Evolutionary conservation across 2,888 invertebrate genomes (phyloP).

Genomic region (Polymixis flavicincta): DNA sequence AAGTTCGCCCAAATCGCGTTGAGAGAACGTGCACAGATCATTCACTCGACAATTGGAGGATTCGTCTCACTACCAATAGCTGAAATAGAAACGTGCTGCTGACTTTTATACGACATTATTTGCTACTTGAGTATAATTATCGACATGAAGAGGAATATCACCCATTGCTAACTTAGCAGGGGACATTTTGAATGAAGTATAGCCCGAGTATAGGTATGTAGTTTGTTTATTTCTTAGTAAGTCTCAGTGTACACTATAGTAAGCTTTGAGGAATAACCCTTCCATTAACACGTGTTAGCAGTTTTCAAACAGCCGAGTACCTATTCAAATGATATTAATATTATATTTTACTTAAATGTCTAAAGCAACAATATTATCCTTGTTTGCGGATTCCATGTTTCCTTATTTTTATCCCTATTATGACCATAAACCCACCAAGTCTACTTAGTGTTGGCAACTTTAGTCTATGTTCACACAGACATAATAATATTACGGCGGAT

Average conservation of each 20-base stretch:
- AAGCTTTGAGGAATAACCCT: neutral
- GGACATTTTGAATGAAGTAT: too few species aligned
- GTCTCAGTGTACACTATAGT: neutral
- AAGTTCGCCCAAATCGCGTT: too few species aligned
- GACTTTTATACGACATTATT: too few species aligned
- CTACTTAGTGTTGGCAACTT: neutral
- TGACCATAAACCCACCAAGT: neutral
- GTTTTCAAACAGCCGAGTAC: neutral
- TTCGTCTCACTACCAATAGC: too few species aligned
- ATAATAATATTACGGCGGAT: too few species aligned
- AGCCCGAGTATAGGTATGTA: too few species aligned
- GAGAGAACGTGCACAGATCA: too few species aligned
- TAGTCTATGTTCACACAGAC: too few species aligned
- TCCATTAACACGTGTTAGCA: neutral
- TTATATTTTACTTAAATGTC: slow-evolving; percentile 2
- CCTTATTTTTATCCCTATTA: slow-evolving; percentile 20
- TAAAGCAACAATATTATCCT: slow-evolving; percentile 16
- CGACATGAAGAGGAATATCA: neutral
- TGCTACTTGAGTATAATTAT: too few species aligned
- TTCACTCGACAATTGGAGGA: too few species aligned
- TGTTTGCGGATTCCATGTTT: slow-evolving; percentile 3
- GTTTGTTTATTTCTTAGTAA: neutral
- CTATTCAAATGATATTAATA: neutral
- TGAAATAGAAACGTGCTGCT: too few species aligned
- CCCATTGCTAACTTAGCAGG: neutral